Evolutionary conservation across 2,888 invertebrate genomes (phyloP).

Genomic region (Tenodera sinensis): DNA sequence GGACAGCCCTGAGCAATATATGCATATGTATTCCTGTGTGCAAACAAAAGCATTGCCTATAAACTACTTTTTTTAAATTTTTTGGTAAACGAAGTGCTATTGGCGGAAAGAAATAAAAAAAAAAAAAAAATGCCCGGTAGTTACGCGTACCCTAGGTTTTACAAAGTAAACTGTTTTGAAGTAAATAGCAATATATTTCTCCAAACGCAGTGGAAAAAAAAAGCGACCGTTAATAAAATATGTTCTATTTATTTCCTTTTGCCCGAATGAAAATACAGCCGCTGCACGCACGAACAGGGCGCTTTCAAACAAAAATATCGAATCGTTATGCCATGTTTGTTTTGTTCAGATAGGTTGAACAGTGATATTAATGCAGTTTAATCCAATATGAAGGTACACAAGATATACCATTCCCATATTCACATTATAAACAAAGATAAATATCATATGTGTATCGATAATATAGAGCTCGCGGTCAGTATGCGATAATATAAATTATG

Average conservation of each 20-base stretch:
- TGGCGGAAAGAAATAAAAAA: not conserved
- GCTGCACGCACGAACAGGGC: not conserved
- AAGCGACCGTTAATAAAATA: not conserved
- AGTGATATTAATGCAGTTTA: not conserved
- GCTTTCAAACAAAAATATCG: too few relatives aligned
- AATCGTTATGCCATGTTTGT: not conserved
- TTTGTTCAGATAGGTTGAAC: not conserved
- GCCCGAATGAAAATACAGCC: not conserved
- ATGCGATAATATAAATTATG: too few relatives aligned
- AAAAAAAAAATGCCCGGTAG: not conserved
- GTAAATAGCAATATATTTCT: not conserved
- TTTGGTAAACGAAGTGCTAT: not conserved
- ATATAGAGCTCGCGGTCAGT: too few relatives aligned
- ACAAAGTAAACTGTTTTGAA: not conserved
- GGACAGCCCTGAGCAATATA: not conserved
- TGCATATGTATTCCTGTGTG: not conserved
- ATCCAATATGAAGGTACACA: too few relatives aligned
- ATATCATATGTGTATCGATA: too few relatives aligned
- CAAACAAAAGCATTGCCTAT: not conserved
- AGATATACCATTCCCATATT: too few relatives aligned
- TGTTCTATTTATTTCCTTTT: not conserved
- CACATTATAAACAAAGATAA: too few relatives aligned
- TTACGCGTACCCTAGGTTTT: not conserved
- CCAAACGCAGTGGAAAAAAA: not conserved
- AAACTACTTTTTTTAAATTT: not conserved